Percentiles rank a stretch among this genome's conserved stretches.
phyloP scores from a whole-genome alignment of 92 coral and sea anemone genomes.

The Hydrozoanthus gracilis region DNA sequence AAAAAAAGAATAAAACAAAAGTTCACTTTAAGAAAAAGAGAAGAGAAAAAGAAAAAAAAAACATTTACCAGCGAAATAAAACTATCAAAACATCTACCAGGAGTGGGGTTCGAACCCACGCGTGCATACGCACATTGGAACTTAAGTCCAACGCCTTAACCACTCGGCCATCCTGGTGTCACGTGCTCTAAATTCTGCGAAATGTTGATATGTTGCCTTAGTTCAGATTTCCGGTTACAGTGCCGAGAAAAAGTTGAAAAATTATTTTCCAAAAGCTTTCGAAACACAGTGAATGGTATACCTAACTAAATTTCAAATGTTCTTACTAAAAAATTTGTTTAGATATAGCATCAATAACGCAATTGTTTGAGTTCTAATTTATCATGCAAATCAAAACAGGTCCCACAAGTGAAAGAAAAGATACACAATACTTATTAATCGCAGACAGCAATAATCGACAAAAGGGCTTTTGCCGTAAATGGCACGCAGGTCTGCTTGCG shows the following conservation, averaged over 20 bases:
- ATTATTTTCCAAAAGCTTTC: background rate
- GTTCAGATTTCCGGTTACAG: background rate
- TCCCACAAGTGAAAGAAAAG: constrained; percentile 36
- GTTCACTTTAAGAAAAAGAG: background rate
- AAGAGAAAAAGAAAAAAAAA: background rate
- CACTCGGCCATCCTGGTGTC: constrained; percentile 99
- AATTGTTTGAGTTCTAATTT: background rate
- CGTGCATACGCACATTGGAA: constrained; percentile 96
- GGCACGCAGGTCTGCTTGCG: constrained; percentile 80
- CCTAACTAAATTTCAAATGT: no score
- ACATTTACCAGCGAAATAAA: background rate
- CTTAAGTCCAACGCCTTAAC: constrained; percentile 99
- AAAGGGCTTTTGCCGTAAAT: constrained; percentile 95
- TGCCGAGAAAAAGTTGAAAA: background rate
- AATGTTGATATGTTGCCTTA: constrained; percentile 5
- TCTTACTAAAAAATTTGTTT: background rate
- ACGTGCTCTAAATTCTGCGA: background rate
- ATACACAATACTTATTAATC: background rate
- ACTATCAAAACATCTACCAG: background rate
- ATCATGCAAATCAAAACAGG: no score
- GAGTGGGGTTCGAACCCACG: constrained; percentile 90
- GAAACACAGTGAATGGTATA: no score
- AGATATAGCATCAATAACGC: background rate
- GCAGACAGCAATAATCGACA: background rate
- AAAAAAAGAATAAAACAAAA: background rate